These are phyloP conservation scores for Diogma glabrata DNA, from an alignment of 2,888 invertebrate species.

Conservation along the genomic window DNA sequence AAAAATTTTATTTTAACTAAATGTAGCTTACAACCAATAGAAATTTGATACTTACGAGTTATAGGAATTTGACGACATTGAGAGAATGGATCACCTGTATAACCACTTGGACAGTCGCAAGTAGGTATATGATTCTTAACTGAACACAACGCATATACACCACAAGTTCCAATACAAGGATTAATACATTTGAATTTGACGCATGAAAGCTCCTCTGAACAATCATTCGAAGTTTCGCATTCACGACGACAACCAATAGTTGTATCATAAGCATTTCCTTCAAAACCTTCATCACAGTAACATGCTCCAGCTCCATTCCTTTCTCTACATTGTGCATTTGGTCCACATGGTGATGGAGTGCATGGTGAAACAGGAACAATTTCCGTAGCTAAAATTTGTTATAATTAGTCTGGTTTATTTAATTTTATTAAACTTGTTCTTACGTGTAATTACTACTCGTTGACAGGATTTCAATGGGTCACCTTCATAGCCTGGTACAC, in stretches of 20 bases:
- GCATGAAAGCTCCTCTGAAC: constrained; percentile 60
- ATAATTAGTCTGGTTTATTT: not conserved
- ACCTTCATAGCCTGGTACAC: constrained; percentile 71
- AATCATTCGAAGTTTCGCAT: constrained; percentile 69
- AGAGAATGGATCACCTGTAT: constrained; percentile 73
- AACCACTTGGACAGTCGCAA: constrained; percentile 62
- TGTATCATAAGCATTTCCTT: constrained; percentile 70
- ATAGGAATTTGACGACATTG: constrained; percentile 50
- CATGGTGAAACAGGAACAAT: constrained; percentile 62
- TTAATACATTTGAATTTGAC: constrained; percentile 72
- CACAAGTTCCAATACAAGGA: constrained; percentile 77
- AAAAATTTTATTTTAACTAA: constrained; percentile 19
- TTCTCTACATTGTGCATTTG: constrained; percentile 73
- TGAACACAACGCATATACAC: constrained; percentile 63
- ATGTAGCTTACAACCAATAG: not conserved
- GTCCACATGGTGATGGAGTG: constrained; percentile 73
- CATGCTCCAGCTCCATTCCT: constrained; percentile 78
- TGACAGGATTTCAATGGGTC: constrained; percentile 54
- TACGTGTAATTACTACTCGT: constrained; percentile 24
- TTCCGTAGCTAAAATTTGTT: constrained; percentile 42
- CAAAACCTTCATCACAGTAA: constrained; percentile 62
- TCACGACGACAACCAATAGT: constrained; percentile 56
- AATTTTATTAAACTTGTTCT: constrained; percentile 15
- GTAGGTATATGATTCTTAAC: constrained; percentile 69
- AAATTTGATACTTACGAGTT: constrained; percentile 21